phyloP scores from a whole-genome alignment of 2,888 invertebrate genomes.

The Ypsolopha scabrella region DNA sequence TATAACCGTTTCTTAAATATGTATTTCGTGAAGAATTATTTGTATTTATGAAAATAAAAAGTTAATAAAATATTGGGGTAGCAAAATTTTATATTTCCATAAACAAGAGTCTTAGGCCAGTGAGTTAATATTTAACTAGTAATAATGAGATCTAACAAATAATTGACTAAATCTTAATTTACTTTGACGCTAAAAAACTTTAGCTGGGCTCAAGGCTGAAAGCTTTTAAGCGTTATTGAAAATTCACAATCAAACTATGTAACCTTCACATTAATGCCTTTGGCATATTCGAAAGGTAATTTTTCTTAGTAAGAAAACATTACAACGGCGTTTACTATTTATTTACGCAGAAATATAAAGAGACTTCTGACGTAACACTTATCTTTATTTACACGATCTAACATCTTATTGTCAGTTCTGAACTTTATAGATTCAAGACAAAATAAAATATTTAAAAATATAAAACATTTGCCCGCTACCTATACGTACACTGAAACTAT shows the following conservation, averaged over 20 bases:
- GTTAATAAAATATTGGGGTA: too few species aligned
- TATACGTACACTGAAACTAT: slow-evolving; percentile 22
- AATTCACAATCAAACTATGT: neutral
- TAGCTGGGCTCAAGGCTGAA: slow-evolving; percentile 63
- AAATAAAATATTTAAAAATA: slow-evolving; percentile 14
- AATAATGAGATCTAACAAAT: slow-evolving; percentile 15
- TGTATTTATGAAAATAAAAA: too few species aligned
- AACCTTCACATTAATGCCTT: neutral
- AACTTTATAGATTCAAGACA: slow-evolving; percentile 32
- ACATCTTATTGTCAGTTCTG: slow-evolving; percentile 67
- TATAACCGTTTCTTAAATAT: too few species aligned
- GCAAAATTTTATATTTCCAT: too few species aligned
- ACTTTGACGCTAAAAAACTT: slow-evolving; percentile 52
- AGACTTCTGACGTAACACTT: slow-evolving; percentile 25
- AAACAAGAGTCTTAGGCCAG: slow-evolving; percentile 1
- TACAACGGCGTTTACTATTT: neutral
- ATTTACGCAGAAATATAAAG: slow-evolving; percentile 43
- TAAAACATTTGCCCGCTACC: slow-evolving; percentile 18
- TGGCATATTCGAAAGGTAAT: slow-evolving; percentile 1
- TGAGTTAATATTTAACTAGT: neutral
- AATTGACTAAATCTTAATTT: slow-evolving; percentile 40
- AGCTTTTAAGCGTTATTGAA: slow-evolving; percentile 46
- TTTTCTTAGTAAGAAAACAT: slow-evolving; percentile 21
- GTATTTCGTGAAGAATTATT: too few species aligned
- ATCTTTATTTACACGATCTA: slow-evolving; percentile 41